These are phyloP conservation scores for Pocillopora verrucosa DNA, from an alignment of 64 coral and sea anemone species.

Conservation along the genomic window DNA sequence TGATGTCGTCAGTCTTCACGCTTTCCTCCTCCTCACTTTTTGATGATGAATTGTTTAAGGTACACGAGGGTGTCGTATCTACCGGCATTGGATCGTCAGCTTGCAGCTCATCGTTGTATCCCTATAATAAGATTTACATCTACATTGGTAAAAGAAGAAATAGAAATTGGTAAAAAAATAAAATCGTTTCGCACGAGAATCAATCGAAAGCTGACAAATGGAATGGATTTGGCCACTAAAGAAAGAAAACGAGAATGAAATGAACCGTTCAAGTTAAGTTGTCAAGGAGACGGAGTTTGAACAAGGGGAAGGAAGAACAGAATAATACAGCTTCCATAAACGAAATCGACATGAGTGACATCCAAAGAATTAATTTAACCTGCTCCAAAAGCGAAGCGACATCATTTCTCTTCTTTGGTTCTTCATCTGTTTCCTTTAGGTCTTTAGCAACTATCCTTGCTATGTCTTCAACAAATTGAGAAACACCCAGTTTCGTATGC, in stretches of 20 bases:
- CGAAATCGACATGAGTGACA: not conserved
- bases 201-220: too few species aligned
- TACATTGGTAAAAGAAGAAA: not conserved
- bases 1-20: too few species aligned
- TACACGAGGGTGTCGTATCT: not conserved
- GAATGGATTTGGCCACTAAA: too few species aligned
- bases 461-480: conserved; percentile 29
- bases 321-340: too few species aligned
- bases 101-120: not conserved
- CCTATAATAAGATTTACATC: not conserved
- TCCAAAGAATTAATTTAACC: not conserved
- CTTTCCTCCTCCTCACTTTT: too few species aligned
- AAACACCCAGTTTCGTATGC: not conserved
- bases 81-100: not conserved
- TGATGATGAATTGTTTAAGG: too few species aligned
- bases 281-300: too few species aligned
- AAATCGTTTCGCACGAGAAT: too few species aligned
- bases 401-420: not conserved
- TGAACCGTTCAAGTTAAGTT: too few species aligned
- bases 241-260: too few species aligned
- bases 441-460: conserved; percentile 25
- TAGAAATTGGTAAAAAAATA: too few species aligned
- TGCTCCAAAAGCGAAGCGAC: not conserved
- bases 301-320: too few species aligned
- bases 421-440: not conserved